Evolutionary conservation across 2,888 invertebrate species (phyloP).

Genomic region (Drosophila mimetica): DNA sequence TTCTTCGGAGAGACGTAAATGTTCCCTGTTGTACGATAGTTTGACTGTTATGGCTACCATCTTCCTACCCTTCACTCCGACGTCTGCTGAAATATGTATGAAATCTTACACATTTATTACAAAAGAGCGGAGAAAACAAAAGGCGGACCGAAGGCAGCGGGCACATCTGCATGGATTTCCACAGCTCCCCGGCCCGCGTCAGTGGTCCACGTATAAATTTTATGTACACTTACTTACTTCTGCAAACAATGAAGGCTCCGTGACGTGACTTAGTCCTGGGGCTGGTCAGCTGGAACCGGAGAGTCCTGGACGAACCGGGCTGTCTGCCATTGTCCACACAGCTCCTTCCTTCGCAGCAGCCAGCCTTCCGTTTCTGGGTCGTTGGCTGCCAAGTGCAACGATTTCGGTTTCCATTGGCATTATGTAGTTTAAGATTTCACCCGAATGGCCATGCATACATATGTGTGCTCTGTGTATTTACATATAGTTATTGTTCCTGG

Average conservation of each 20-base stretch:
- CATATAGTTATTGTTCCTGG: conserved; percentile 59
- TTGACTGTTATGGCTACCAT: conserved; percentile 59
- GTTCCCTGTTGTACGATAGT: conserved; percentile 41
- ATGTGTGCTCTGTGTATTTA: conserved; percentile 20
- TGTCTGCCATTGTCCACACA: conserved; percentile 56
- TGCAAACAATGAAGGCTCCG: conserved; percentile 70
- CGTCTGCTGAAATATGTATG: conserved; percentile 18
- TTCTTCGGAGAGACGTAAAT: conserved; percentile 56
- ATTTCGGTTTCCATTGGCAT: conserved; percentile 68
- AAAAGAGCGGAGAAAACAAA: conserved; percentile 67
- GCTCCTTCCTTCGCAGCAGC: conserved; percentile 36
- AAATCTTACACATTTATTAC: conserved; percentile 71
- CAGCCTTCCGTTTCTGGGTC: conserved; percentile 43
- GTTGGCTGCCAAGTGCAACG: conserved; percentile 71
- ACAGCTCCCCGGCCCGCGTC: conserved; percentile 16
- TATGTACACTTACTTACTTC: conserved; percentile 79
- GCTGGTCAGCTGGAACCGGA: conserved; percentile 43
- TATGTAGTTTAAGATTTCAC: conserved; percentile 72
- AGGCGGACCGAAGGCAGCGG: conserved; percentile 63
- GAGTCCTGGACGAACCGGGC: conserved; percentile 18
- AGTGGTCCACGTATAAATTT: conserved; percentile 62
- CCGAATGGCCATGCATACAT: conserved; percentile 52
- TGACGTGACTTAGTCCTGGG: conserved; percentile 69
- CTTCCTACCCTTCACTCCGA: conserved; percentile 12
- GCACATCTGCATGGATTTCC: conserved; percentile 76